Conservation (phyloP, 2,113 vertebrate species). For the Perognathus longimembris region DNA sequence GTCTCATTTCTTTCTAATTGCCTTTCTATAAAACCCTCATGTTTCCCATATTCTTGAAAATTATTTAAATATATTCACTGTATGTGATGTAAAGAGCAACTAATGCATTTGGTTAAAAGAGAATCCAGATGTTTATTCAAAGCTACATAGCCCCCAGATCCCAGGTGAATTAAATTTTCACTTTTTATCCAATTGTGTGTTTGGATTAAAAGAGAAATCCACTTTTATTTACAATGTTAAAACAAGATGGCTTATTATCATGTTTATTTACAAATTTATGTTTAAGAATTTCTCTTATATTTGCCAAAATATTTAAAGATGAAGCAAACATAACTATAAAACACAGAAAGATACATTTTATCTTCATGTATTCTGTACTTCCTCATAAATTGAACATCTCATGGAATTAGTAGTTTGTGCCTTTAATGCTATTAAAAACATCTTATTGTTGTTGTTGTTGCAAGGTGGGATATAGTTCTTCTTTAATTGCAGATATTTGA, state of each 20-base stretch:
- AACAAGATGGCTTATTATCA: slow-evolving; percentile 1
- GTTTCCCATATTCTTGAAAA: slow-evolving; percentile 58
- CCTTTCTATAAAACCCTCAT: slow-evolving; percentile 44
- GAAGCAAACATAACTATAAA: slow-evolving; percentile 44
- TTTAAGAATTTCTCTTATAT: neutral
- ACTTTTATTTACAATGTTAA: slow-evolving; percentile 48
- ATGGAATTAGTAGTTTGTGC: neutral
- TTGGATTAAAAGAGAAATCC: neutral
- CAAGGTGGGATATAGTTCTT: neutral
- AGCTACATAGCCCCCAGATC: neutral
- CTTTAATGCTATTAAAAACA: neutral
- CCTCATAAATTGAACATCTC: neutral
- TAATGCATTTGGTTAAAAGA: slow-evolving; percentile 63
- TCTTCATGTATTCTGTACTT: neutral
- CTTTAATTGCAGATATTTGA: neutral
- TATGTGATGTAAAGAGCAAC: slow-evolving; percentile 54
- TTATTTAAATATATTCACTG: slow-evolving; percentile 69
- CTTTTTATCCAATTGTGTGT: slow-evolving; percentile 53
- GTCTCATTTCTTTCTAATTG: slow-evolving; percentile 54
- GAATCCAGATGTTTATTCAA: slow-evolving; percentile 70
- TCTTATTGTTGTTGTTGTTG: neutral
- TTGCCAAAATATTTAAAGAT: slow-evolving; percentile 56
- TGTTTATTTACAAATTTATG: slow-evolving; percentile 48
- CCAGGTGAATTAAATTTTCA: slow-evolving; percentile 46
- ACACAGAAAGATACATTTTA: neutral